Evolutionary conservation across 2,113 vertebrate genomes (phyloP).

Genomic region (Prionailurus viverrinus): DNA sequence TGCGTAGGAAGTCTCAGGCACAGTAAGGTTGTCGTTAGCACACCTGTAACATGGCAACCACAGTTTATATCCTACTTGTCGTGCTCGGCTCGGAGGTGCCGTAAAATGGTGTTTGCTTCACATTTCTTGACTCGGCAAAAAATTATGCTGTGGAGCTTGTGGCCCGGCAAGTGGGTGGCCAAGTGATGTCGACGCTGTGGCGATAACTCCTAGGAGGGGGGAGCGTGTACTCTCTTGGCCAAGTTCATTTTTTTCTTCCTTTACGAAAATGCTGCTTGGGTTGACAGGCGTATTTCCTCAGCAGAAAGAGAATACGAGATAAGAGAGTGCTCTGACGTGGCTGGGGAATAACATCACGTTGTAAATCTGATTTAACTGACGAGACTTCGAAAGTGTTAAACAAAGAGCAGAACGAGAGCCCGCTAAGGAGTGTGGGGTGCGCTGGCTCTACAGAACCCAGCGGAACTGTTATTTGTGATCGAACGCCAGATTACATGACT

Average conservation of each 20-base stretch:
- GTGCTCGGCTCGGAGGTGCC: neutral
- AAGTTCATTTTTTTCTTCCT: neutral
- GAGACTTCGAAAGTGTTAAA: slow-evolving; percentile 46
- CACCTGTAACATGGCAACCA: no score
- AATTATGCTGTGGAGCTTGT: neutral
- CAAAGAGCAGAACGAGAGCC: neutral
- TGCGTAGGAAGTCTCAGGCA: neutral
- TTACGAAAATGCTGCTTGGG: neutral
- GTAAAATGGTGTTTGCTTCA: neutral
- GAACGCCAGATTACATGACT: neutral
- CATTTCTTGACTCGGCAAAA: neutral
- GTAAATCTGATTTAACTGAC: slow-evolving; percentile 50
- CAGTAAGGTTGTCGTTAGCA: neutral
- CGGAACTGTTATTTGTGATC: slow-evolving; percentile 12
- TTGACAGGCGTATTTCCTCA: slow-evolving; percentile 27
- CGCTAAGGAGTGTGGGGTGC: slow-evolving; percentile 4
- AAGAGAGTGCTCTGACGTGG: neutral
- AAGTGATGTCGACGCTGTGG: neutral
- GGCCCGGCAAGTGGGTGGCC: neutral
- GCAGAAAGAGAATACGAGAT: neutral
- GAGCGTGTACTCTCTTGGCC: neutral
- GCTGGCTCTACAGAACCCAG: slow-evolving; percentile 35
- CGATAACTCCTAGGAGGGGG: neutral
- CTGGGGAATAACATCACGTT: slow-evolving; percentile 4
- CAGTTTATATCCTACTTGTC: neutral